phyloP scores from a whole-genome alignment of 1,140 invertebrate genomes.

The Drosophila yakuba region DNA sequence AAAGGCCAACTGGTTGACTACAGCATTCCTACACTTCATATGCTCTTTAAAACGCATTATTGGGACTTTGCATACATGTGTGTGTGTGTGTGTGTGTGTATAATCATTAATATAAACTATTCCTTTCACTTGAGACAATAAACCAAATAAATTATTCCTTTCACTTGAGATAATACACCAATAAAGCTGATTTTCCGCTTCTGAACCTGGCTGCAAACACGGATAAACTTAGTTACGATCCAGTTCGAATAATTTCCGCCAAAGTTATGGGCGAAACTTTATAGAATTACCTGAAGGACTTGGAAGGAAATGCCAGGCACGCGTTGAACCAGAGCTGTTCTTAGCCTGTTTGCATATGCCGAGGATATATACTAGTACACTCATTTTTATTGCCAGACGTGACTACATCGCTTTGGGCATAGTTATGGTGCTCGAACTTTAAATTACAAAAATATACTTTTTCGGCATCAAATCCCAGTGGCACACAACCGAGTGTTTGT shows the following conservation, averaged over 20 bases:
- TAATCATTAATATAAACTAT: too few species aligned
- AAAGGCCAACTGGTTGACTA: background rate
- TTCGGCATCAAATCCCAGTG: constrained; percentile 15
- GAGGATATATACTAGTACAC: constrained; percentile 26
- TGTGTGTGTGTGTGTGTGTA: too few species aligned
- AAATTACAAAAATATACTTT: constrained; percentile 62
- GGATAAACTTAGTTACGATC: constrained; percentile 33
- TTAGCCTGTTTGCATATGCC: constrained; percentile 43
- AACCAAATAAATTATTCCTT: background rate
- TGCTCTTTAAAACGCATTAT: background rate
- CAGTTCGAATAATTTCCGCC: constrained; percentile 36
- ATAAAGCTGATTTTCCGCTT: background rate
- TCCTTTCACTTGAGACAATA: too few species aligned
- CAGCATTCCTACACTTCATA: background rate
- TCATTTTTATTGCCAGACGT: constrained; percentile 58
- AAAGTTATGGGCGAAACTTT: constrained; percentile 43
- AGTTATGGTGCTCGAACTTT: constrained; percentile 54
- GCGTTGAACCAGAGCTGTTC: constrained; percentile 14
- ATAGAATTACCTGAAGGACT: constrained; percentile 41
- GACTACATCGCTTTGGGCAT: constrained; percentile 34
- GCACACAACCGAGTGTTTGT: constrained; percentile 18
- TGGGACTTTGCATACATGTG: background rate
- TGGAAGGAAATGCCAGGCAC: constrained; percentile 42
- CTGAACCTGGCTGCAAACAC: background rate
- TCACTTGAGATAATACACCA: constrained; percentile 1